Evolutionary conservation across 2,113 vertebrate genomes (phyloP).

Genomic region (Agelaius phoeniceus): DNA sequence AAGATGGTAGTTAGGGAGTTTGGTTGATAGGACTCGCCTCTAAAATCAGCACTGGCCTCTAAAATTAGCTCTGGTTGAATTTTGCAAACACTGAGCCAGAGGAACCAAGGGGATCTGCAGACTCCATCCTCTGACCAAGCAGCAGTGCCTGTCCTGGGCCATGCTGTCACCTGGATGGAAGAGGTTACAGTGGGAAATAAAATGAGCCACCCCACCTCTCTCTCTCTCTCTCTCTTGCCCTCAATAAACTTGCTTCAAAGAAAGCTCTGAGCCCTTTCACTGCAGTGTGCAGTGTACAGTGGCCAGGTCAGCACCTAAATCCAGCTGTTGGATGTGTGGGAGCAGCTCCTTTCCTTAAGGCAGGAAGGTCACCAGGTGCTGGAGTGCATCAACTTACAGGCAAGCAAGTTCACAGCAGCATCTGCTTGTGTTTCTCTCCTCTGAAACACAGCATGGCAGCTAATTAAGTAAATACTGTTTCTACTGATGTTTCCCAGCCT

Average conservation of each 20-base stretch:
- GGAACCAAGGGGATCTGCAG: neutral
- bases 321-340: neutral
- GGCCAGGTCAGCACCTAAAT: neutral
- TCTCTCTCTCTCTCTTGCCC: neutral
- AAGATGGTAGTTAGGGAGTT: neutral
- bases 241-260: neutral
- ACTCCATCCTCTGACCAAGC: neutral
- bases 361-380: neutral
- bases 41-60: neutral
- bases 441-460: neutral
- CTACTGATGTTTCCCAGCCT: neutral
- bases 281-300: too few relatives aligned
- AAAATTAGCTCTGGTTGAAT: neutral
- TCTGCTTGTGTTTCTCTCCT: neutral
- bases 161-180: accelerated
- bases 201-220: neutral
- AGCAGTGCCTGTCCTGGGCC: neutral
- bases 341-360: neutral
- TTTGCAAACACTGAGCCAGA: neutral
- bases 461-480: constrained; percentile 9
- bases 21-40: neutral
- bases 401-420: neutral
- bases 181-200: neutral
- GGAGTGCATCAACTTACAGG: neutral
- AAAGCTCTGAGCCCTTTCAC: neutral